Base-by-base conservation (phyloP, 2,888 invertebrate species). In the Thymelicus sylvestris region DNA sequence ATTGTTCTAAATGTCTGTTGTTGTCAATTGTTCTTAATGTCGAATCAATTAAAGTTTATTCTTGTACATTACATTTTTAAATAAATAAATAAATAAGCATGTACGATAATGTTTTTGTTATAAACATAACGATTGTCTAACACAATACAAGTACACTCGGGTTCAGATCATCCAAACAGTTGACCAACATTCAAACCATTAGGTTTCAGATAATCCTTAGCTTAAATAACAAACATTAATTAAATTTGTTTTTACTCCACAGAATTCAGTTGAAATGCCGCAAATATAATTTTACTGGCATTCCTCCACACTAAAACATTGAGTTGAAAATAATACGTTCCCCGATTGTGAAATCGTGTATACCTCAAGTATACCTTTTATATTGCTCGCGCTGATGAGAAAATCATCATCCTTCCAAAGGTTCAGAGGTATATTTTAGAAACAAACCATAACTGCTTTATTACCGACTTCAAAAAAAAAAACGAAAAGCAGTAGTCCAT, bases 271-370 rank as follows among this genome's bases (percentile, higher is more conserved):
- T 8, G 12, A 10, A 15, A 52, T 7, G 6, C 52, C 52, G 19
- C 52, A 52, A 52, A 52, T 52, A 19, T 52, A 52, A 52, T 52
- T 52, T 52, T 24, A 24, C 24, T 55, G 24, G 19, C 12, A 55
- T 55, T 24, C 12, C 10, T 55, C 55, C 55, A 55, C 55, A 55
- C 55, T 31, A 55, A 55, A 55, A 55, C 55, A 55, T 31, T 55
- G 55, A 55, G 24, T 55, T 55, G 55, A 24, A 55, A 55, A 55
- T 55, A 55, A 55, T 55, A 12, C 55, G 55, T 55, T 55, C 55
- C 12, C 55, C 55, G 24, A 55, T 24, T 55, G 24, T 24, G 55
- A 55, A 55, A 24, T 55, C 55, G 55, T 55, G 55, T 52, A 7
- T 52, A 52, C 5, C 55, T 24, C 31, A 31, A 19, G 52, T 52